Evolutionary conservation across 2,888 invertebrate genomes (phyloP), one percentile per base, ranked within the genome.

Genomic region (Thymelicus acteon): DNA sequence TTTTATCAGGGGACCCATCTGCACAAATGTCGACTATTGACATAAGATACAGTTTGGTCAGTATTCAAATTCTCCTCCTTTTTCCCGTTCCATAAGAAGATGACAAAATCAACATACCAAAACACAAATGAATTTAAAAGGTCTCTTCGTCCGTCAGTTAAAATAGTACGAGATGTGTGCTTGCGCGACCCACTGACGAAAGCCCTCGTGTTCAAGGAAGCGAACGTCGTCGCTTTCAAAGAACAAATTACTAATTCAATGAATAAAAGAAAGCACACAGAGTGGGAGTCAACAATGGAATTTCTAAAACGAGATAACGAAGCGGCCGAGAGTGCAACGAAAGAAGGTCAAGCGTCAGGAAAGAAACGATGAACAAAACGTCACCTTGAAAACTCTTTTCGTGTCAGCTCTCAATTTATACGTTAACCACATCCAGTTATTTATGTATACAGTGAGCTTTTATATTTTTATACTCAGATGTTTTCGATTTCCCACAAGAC

Each of bases 241-340:
- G 60, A 39, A 54, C 19, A 54, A 68, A 61, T 60, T 44, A 68
- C 67, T 61, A 68, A 68, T 68, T 40, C 68, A 62, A 68, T 67
- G 67, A 67, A 67, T 68, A 68, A 68, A 68, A 68, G 68, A 68
- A 67, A 61, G 44, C 63, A 52, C 37, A 52, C 31, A 54, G 54
- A 54, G 44, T 54, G 54, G 61, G 44, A 40, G 52, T 60, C 67
- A 60, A 60, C 60, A 60, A 61, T 31, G 52, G 67, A 61, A 67
- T 62, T 49, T 64, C 64, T 64, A 62, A 63, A 69, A 69, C 68
- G 62, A 69, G 68, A 63, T 69, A 69, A 69, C 68, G 68, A 69
- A 69, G 62, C 54, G 48, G 40, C 54, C 67, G 60, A 62, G 54
- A 68, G 61, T 62, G 68, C 68, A 68, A 54, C 47, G 24, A 6